Percentiles rank a stretch among this genome's conserved stretches.
phyloP scores from a whole-genome alignment of 2,888 invertebrate species.

The Ctenicera cuprea region DNA sequence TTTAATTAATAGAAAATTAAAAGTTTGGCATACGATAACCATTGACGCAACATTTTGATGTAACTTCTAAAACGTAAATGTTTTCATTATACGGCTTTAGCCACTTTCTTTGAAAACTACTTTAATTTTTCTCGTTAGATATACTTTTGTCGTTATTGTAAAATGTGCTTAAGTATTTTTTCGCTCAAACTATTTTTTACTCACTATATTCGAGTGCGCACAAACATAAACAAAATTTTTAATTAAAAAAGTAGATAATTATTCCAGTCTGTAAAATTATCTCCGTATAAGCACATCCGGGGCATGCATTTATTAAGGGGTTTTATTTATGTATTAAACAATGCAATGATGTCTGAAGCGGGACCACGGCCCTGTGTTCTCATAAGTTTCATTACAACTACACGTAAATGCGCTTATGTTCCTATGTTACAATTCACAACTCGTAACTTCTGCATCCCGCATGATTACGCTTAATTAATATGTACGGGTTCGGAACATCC shows the following conservation, averaged over 20 bases:
- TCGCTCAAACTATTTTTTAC: no score
- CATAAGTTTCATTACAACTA: slow-evolving; percentile 69
- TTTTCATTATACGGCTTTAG: no score
- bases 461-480: slow-evolving; percentile 50
- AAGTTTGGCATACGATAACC: no score
- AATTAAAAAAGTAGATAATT: background rate
- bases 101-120: no score
- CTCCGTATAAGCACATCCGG: background rate
- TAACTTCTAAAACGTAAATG: no score
- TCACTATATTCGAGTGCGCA: no score
- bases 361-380: slow-evolving; percentile 60
- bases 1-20: no score
- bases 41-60: no score
- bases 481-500: slow-evolving; percentile 57
- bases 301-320: slow-evolving; percentile 13
- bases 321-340: slow-evolving; percentile 29
- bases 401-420: slow-evolving; percentile 69
- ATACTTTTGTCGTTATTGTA: no score
- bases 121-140: no score
- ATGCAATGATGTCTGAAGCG: slow-evolving; percentile 44
- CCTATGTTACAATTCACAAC: slow-evolving; percentile 50
- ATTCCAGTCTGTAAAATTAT: background rate
- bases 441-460: slow-evolving; percentile 48
- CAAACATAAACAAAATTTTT: no score
- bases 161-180: no score